These are phyloP conservation scores for Sebastes steindachneri DNA, from an alignment of 2,797 vertebrate species.

Conservation along the genomic window DNA sequence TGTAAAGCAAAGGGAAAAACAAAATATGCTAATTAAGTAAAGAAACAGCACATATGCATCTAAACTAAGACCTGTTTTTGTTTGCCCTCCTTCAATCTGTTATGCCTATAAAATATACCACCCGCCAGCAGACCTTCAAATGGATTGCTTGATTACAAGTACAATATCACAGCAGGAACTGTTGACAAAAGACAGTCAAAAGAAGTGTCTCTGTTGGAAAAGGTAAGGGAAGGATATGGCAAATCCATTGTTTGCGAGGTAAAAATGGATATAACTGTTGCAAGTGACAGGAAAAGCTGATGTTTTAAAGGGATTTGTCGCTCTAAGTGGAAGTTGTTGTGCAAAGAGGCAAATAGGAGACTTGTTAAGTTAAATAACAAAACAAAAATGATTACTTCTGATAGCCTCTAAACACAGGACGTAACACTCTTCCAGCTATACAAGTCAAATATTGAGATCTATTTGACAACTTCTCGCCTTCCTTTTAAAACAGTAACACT, in stretches of 20 bases:
- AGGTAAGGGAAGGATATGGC: not conserved
- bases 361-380: not conserved
- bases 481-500: slow-evolving; percentile 52
- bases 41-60: slow-evolving; percentile 26
- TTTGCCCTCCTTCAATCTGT: slow-evolving; percentile 8
- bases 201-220: slow-evolving; percentile 5
- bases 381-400: not conserved
- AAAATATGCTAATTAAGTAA: slow-evolving; percentile 9
- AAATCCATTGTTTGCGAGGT: not conserved
- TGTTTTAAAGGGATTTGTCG: not conserved
- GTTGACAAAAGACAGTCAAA: slow-evolving; percentile 28
- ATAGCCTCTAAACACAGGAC: not conserved
- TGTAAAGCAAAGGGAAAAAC: not conserved
- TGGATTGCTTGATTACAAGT: slow-evolving; percentile 41
- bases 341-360: not conserved
- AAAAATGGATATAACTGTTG: not conserved
- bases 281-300: not conserved
- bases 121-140: slow-evolving; percentile 27
- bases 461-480: slow-evolving; percentile 42
- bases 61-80: slow-evolving; percentile 17
- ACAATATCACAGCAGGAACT: slow-evolving; percentile 30
- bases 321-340: not conserved
- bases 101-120: slow-evolving; percentile 10
- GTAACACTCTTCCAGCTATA: slow-evolving; percentile 6
- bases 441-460: slow-evolving; percentile 43